Evolutionary conservation across 1,140 invertebrate genomes (phyloP).

Genomic region (Acromyrmex charruanus): DNA sequence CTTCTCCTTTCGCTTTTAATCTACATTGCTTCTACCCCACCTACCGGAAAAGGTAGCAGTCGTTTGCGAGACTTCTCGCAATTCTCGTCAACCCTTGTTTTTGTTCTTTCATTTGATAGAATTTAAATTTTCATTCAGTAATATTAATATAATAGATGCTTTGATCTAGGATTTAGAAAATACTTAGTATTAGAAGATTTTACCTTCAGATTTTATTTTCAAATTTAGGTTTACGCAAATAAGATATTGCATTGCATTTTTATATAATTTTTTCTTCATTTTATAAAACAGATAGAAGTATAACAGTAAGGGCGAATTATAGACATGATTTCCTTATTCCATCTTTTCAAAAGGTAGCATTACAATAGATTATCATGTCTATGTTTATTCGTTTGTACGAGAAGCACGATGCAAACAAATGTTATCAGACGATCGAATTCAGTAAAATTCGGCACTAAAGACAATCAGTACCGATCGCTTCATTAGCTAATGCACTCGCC

Average conservation of each 20-base stretch:
- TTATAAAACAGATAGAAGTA: background rate
- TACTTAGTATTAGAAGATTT: background rate
- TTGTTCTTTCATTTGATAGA: background rate
- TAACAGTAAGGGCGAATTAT: too few species aligned
- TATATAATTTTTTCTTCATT: background rate
- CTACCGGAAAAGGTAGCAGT: constrained; percentile 72
- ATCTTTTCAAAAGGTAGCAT: too few species aligned
- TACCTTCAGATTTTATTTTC: background rate
- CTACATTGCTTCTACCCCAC: constrained; percentile 68
- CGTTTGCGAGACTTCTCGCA: constrained; percentile 39
- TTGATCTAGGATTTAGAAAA: background rate
- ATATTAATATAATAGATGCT: background rate
- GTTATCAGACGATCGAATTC: background rate
- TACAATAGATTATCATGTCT: background rate
- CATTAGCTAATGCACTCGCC: constrained; percentile 63
- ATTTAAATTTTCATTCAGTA: background rate
- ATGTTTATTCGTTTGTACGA: background rate
- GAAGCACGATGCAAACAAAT: background rate
- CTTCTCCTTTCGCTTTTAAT: constrained; percentile 82
- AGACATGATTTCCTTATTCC: too few species aligned
- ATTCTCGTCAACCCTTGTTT: background rate
- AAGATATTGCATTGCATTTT: background rate
- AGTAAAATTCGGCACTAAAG: constrained; percentile 51
- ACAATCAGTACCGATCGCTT: constrained; percentile 72
- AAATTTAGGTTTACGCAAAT: background rate